A percentile compares a stretch with the other conserved stretches of the same genome.
Evolutionary conservation across 2,888 invertebrate species (phyloP).

Genomic region (Malthinus flaveolus): DNA sequence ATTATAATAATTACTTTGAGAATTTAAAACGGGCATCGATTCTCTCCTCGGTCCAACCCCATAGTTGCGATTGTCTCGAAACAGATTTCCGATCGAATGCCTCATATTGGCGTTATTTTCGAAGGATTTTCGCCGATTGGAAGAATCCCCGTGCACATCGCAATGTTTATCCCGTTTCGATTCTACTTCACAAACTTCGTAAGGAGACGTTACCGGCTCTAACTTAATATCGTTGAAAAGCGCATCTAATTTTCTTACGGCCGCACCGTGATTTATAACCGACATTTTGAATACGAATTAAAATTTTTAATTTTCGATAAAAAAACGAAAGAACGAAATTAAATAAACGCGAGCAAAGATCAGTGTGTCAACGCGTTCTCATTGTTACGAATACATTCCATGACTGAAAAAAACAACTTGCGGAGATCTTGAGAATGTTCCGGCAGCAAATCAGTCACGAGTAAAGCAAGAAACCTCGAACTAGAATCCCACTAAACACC

Average conservation of each 20-base stretch:
- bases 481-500: conserved; percentile 28
- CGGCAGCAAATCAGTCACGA: conserved; percentile 34
- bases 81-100: conserved; percentile 21
- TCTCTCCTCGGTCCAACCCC: conserved; percentile 56
- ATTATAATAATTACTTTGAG: conserved; percentile 41
- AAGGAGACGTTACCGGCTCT: conserved; percentile 49
- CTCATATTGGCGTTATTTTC: conserved; percentile 57
- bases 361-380: conserved; percentile 45
- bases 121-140: conserved; percentile 59
- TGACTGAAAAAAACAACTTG: conserved; percentile 27
- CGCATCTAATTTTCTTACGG: conserved; percentile 72
- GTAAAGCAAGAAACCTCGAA: conserved; percentile 31
- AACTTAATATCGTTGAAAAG: conserved; percentile 70
- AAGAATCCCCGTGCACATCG: conserved; percentile 68
- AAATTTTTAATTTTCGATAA: background rate
- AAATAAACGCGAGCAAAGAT: background rate
- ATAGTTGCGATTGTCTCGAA: conserved; percentile 44
- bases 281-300: conserved; percentile 45
- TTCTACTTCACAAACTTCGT: conserved; percentile 54
- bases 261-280: conserved; percentile 64
- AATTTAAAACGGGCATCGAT: conserved; percentile 54
- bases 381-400: conserved; percentile 46
- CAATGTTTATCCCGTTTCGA: conserved; percentile 67
- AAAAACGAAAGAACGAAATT: too few relatives aligned
- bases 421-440: conserved; percentile 31